These are phyloP conservation scores for Seira ritae DNA, from an alignment of 2,888 invertebrate species.

Conservation along the genomic window DNA sequence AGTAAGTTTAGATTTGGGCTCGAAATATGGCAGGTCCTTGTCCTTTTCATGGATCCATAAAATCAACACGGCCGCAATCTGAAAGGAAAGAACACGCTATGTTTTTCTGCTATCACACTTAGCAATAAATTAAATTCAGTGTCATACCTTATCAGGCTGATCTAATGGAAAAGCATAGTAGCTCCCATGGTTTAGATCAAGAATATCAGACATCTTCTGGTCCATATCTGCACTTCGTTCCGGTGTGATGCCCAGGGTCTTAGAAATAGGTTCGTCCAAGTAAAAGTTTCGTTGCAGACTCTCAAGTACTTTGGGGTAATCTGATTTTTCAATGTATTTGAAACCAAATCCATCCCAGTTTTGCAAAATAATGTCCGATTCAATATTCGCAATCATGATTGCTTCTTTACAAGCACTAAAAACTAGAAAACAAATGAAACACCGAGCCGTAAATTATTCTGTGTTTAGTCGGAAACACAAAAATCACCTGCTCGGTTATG, in stretches of 20 bases:
- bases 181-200: background rate
- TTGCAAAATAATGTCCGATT: conserved; percentile 16
- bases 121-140: background rate
- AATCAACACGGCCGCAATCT: conserved; percentile 32
- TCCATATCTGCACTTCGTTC: conserved; percentile 28
- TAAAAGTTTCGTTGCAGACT: conserved; percentile 22
- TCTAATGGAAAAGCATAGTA: background rate
- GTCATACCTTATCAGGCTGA: background rate
- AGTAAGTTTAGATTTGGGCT: conserved; percentile 4
- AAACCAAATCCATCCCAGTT: background rate
- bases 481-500: too few species aligned
- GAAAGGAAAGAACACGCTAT: background rate
- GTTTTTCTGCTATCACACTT: background rate
- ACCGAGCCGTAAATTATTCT: too few species aligned
- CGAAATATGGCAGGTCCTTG: background rate
- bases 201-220: background rate
- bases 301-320: background rate
- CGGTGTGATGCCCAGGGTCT: conserved; percentile 1
- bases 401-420: background rate
- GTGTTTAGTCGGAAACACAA: too few species aligned
- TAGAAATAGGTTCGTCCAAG: conserved; percentile 32
- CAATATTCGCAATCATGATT: background rate
- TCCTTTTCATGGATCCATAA: conserved; percentile 1
- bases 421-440: too few species aligned
- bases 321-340: background rate